A percentile compares a stretch with the other conserved stretches of the same genome.
These are phyloP conservation scores for Electrona antarctica DNA, from an alignment of 2,113 vertebrate species.

Conservation along the genomic window DNA sequence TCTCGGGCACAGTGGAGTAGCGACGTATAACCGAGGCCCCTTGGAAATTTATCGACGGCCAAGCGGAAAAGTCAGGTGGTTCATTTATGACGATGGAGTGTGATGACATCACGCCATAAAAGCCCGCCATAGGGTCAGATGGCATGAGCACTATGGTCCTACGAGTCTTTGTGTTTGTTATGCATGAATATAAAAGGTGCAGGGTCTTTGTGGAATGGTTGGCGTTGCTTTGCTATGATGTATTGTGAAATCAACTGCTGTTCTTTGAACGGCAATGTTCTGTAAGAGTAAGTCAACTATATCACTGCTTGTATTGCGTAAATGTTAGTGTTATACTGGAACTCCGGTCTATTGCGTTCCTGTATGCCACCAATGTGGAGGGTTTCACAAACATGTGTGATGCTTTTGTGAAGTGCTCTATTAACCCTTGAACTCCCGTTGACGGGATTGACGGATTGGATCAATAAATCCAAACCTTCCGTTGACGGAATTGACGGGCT, in stretches of 20 bases:
- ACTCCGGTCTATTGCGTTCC: constrained; percentile 6
- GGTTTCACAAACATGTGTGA: neutral
- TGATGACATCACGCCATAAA: constrained; percentile 76
- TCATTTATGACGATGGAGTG: constrained; percentile 77
- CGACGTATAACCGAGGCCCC: constrained; percentile 64
- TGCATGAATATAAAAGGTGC: constrained; percentile 72
- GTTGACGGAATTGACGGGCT: too few species aligned
- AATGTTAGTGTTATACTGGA: constrained; percentile 6
- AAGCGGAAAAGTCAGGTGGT: constrained; percentile 63
- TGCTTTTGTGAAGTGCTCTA: constrained; percentile 12
- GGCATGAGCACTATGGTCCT: constrained; percentile 43
- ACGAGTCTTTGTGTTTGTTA: constrained; percentile 67
- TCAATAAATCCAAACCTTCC: too few species aligned
- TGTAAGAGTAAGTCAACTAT: constrained; percentile 8
- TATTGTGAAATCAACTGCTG: constrained; percentile 63
- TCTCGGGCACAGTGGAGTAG: constrained; percentile 72
- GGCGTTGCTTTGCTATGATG: constrained; percentile 72
- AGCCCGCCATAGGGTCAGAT: constrained; percentile 63
- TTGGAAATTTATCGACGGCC: constrained; percentile 76
- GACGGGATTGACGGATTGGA: too few species aligned
- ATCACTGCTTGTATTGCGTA: constrained; percentile 1
- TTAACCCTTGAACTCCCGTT: too few species aligned
- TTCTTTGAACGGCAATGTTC: constrained; percentile 24
- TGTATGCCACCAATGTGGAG: neutral
- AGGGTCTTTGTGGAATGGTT: constrained; percentile 57